Base-by-base conservation (phyloP, 2,113 vertebrate species). In the Grallaria varia region DNA sequence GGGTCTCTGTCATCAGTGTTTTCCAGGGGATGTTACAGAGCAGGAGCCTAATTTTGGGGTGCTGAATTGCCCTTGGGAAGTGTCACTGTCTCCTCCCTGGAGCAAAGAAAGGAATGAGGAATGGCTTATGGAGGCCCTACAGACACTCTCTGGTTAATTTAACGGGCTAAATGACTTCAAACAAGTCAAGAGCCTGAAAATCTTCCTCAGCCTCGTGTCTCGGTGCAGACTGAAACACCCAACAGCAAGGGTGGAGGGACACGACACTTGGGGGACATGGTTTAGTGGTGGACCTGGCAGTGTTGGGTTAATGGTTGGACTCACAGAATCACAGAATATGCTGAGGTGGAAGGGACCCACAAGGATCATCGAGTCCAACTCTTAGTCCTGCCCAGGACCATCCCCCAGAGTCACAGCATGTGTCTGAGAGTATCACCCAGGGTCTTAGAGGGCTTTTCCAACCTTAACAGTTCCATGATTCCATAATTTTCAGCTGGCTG, bases 401-500 rank as follows among this genome's bases (percentile, higher is more conserved):
- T 37, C n/a, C 58, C 23, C 14, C 27, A 28, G 50, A 52, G 50
- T 52, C 50, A 52, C 50, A 52, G 15, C 50, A 25, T 37, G 22
- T n/a, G 56, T 23, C 33, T 33, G 23, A 59, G n/a, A 25, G n/a
- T 37, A 17, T 37, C 23, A 37, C 7, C 58, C n/a, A 24, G 23
- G 16, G 20, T 9, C 40, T 14, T 8, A 14, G 71, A 69, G 17
- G 25, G 17, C 35, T 23, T 89, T 19, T 55, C 49, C 25, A 63
- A 20, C 31, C 18, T 23, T 16, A 20, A 37, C 8, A 33, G 63
- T 49, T 42, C 63, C 56, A 42, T 8, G 5, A 69, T 62, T 76
- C 79, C 11, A 0, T 20, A 4, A 28, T 62, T 55, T 31, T 19
- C 3, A 12, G 2, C n/a, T 19, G 11, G 17, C 24, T 49, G 40